Evolutionary conservation across 2,797 vertebrate species (phyloP), one percentile per base, ranked within the genome.

Genomic region (Propithecus deckenii): DNA sequence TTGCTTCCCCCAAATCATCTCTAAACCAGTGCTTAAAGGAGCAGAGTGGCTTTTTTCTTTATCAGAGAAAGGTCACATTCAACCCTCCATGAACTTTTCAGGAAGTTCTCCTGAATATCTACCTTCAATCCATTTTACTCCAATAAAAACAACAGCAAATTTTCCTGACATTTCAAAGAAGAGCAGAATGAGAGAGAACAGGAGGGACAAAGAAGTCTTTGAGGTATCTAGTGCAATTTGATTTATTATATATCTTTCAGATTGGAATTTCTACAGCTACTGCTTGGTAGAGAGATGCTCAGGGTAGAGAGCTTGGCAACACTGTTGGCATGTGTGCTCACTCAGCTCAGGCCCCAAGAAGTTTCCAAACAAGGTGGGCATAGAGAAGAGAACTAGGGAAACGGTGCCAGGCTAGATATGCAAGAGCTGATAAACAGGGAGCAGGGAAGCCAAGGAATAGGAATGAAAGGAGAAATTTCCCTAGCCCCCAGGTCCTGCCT

Each of bases 331-430:
- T 12, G 17, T 65, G 48, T 88, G 52, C 30, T 89, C 14, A 67
- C 9, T 94, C 67, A 76, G n/a, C 50, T 48, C 28, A 67, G 81
- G 55, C 79, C 43, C 63, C 87, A 43, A 20, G 86, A 96, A 96
- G 85, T 96, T 94, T 94, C 93, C 86, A 95, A 95, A 96, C 69
- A 95, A 91, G 89, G 84, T 90, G 84, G 86, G 74, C 79, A 69
- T 18, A 67, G 38, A 94, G 43, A n/a, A 90, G 55, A 93, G 52
- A 91, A 83, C 74, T 12, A 69, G 50, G 63, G 9, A 46, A 22
- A 61, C 8, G 23, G 61, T 78, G 59, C 86, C 94, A 96, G 57
- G 83, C n/a, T 63, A 83, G 72, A 92, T 57, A 30, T 55, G 63
- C 63, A 78, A 59, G 35, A 63, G 38, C 38, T 38, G 65, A 91